A percentile compares a stretch with the other conserved stretches of the same genome.
phyloP scores from a whole-genome alignment of 2,797 vertebrate genomes.

The Sternotherus odoratus region DNA sequence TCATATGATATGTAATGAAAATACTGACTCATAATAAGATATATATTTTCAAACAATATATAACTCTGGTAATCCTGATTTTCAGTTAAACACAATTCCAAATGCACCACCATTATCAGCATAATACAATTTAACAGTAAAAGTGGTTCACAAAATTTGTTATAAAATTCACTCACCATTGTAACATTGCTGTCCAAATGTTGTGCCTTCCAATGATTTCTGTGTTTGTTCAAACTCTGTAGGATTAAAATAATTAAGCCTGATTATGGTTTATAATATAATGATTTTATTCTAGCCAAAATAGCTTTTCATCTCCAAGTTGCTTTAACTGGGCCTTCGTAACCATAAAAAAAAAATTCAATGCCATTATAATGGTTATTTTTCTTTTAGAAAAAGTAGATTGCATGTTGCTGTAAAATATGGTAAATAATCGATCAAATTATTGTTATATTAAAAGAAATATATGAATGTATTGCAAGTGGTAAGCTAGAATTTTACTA shows the following conservation, averaged over 20 bases:
- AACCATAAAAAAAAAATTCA: neutral
- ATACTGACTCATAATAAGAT: too few relatives aligned
- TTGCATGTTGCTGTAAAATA: neutral
- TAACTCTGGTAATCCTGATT: neutral
- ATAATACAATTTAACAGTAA: neutral
- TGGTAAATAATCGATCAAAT: neutral
- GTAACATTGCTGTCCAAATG: conserved; percentile 93
- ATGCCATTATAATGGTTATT: neutral
- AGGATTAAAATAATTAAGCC: conserved; percentile 59
- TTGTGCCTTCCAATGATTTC: conserved; percentile 90
- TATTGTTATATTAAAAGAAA: neutral
- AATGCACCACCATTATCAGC: neutral
- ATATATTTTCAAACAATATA: neutral
- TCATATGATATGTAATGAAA: neutral
- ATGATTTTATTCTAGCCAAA: conserved; percentile 8
- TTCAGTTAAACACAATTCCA: accelerated
- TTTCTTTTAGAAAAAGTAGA: neutral
- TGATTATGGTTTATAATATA: conserved; percentile 6
- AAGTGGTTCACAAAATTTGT: neutral
- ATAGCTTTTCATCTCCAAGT: neutral
- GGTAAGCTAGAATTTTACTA: neutral
- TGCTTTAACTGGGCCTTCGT: neutral
- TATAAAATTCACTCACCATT: conserved; percentile 85
- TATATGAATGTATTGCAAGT: neutral
- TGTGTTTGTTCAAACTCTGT: conserved; percentile 92